Evolutionary conservation across 2,113 vertebrate species (phyloP).

Genomic region (Chrysochloris asiatica): DNA sequence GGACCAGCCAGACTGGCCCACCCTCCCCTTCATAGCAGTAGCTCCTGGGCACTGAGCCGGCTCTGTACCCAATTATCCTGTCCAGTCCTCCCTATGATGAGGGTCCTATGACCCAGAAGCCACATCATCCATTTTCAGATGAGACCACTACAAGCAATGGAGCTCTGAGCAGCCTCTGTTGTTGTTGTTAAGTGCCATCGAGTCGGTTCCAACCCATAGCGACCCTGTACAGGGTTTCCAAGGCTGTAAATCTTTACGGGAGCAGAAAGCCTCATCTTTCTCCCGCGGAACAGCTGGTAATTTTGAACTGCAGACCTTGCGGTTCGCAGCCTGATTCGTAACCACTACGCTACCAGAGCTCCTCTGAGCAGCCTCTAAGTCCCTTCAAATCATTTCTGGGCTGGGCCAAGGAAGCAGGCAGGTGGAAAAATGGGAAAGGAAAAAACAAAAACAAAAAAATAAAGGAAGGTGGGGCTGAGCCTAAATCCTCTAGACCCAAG

Average conservation of each 20-base stretch:
- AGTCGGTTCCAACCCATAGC: too few species aligned
- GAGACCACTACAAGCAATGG: rapidly evolving
- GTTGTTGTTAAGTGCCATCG: too few species aligned
- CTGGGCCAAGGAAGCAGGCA: background rate
- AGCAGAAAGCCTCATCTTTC: too few species aligned
- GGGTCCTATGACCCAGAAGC: background rate
- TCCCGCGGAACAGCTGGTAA: too few species aligned
- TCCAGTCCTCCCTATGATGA: background rate
- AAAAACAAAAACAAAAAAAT: background rate
- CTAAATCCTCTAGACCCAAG: constrained; percentile 21
- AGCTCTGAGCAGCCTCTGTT: background rate
- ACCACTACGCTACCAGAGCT: too few species aligned
- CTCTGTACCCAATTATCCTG: too few species aligned
- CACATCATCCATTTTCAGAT: background rate
- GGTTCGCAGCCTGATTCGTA: too few species aligned
- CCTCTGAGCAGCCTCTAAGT: background rate
- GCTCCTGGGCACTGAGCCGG: too few species aligned
- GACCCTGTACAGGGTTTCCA: too few species aligned
- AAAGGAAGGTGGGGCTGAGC: too few species aligned
- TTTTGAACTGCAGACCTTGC: too few species aligned
- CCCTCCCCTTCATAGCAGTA: background rate
- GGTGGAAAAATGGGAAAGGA: background rate
- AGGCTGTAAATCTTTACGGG: too few species aligned
- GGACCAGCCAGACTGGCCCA: background rate
- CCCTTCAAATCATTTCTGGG: background rate